phyloP scores from a whole-genome alignment of 2,888 invertebrate genomes.

The Hipparchia sbordonii region DNA sequence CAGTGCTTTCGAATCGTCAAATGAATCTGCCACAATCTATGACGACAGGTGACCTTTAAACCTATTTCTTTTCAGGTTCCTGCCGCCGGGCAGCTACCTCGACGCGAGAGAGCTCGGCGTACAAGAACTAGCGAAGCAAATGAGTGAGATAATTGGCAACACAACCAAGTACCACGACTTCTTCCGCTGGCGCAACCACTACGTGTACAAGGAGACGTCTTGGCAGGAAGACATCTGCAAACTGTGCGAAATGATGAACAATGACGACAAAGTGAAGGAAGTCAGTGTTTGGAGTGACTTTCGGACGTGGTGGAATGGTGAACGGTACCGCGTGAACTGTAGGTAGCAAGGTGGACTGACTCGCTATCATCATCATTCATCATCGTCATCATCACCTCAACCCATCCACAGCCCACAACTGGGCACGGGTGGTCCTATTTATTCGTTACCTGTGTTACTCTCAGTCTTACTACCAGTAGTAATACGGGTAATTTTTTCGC shows the following conservation, averaged over 20 bases:
- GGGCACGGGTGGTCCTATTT: too few relatives aligned
- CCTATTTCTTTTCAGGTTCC: conserved; percentile 40
- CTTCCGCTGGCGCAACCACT: conserved; percentile 50
- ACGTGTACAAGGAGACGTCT: conserved; percentile 37
- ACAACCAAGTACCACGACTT: conserved; percentile 44
- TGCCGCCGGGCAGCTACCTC: conserved; percentile 48
- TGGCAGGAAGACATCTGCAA: conserved; percentile 41
- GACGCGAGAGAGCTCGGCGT: conserved; percentile 46
- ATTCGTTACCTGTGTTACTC: too few relatives aligned
- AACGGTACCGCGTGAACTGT: conserved; percentile 32
- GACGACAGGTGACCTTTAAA: too few relatives aligned
- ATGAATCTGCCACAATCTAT: too few relatives aligned
- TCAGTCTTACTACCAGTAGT: too few relatives aligned
- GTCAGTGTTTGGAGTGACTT: conserved; percentile 39
- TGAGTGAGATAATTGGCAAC: conserved; percentile 45
- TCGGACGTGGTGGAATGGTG: conserved; percentile 42
- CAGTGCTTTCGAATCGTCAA: too few relatives aligned
- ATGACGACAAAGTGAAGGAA: conserved; percentile 26
- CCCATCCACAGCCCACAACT: too few relatives aligned
- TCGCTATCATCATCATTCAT: too few relatives aligned
- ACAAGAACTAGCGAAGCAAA: conserved; percentile 41
- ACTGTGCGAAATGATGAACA: conserved; percentile 42
- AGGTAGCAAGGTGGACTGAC: neutral
- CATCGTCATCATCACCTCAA: too few relatives aligned
- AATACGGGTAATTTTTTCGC: too few relatives aligned